Percentiles rank a stretch among this genome's conserved stretches.
These are phyloP conservation scores for Mythimna impura DNA, from an alignment of 2,888 invertebrate genomes.

Conservation along the genomic window DNA sequence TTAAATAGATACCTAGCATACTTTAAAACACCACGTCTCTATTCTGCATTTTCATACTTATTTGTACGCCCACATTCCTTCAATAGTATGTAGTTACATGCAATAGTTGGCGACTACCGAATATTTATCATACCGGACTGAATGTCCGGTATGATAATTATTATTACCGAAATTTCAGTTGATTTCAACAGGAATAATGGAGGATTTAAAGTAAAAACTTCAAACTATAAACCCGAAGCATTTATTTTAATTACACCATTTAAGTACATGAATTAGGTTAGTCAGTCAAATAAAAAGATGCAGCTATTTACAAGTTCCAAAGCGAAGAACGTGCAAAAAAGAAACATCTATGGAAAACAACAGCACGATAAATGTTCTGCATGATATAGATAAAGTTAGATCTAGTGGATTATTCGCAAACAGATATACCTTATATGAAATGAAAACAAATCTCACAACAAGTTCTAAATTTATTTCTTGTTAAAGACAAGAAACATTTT, in stretches of 20 bases:
- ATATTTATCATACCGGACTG: too few species aligned
- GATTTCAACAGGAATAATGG: background rate
- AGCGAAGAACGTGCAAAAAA: too few species aligned
- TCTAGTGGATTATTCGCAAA: background rate
- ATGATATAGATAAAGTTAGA: background rate
- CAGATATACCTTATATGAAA: background rate
- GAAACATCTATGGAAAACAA: background rate
- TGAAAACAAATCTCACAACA: background rate
- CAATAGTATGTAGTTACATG: constrained; percentile 18
- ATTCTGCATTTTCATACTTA: background rate
- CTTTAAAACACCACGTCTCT: background rate
- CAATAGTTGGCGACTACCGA: constrained; percentile 25
- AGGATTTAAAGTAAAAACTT: background rate
- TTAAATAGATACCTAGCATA: background rate
- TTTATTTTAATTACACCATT: too few species aligned
- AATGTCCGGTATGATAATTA: background rate
- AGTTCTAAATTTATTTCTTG: background rate
- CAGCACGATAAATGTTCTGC: background rate
- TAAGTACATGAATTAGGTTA: too few species aligned
- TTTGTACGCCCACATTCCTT: background rate
- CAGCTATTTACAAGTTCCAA: too few species aligned
- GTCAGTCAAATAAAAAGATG: too few species aligned
- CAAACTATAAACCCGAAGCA: background rate
- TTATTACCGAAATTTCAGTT: constrained; percentile 8
- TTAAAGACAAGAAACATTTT: background rate